Conservation (phyloP, 2,797 vertebrate species). For the Gambelia wislizenii region DNA sequence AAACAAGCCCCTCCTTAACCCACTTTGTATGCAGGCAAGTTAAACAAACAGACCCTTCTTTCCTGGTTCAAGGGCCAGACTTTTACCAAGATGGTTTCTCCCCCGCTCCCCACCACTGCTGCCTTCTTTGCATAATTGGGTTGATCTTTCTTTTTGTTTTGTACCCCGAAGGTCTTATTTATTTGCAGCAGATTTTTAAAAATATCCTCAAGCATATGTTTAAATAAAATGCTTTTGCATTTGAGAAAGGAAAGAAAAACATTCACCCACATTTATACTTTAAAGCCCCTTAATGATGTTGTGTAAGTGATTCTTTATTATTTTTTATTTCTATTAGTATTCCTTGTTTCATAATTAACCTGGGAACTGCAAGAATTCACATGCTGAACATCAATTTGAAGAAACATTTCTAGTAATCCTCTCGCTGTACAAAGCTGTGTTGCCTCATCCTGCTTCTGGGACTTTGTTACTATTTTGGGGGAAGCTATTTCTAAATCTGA, state of each 20-base stretch:
- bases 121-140: constrained; percentile 34
- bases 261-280: constrained; percentile 51
- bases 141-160: constrained; percentile 63
- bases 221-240: constrained; percentile 38
- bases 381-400: constrained; percentile 74
- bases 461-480: constrained; percentile 73
- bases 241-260: constrained; percentile 48
- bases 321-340: constrained; percentile 48
- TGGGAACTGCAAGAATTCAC: constrained; percentile 71
- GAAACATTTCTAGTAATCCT: constrained; percentile 75
- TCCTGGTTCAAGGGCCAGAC: constrained; percentile 62
- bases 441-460: constrained; percentile 69
- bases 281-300: constrained; percentile 52
- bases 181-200: neutral
- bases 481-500: constrained; percentile 71
- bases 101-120: no score
- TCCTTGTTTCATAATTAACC: constrained; percentile 74
- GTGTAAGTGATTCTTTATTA: constrained; percentile 67
- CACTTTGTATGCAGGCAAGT: constrained; percentile 66
- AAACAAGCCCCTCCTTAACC: constrained; percentile 58
- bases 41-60: constrained; percentile 70
- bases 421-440: constrained; percentile 68
- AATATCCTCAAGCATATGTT: neutral
- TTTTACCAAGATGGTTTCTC: constrained; percentile 23
- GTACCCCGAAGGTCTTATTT: constrained; percentile 15